phyloP scores from a whole-genome alignment of 2,888 invertebrate species.

The Mellilla xanthometata region DNA sequence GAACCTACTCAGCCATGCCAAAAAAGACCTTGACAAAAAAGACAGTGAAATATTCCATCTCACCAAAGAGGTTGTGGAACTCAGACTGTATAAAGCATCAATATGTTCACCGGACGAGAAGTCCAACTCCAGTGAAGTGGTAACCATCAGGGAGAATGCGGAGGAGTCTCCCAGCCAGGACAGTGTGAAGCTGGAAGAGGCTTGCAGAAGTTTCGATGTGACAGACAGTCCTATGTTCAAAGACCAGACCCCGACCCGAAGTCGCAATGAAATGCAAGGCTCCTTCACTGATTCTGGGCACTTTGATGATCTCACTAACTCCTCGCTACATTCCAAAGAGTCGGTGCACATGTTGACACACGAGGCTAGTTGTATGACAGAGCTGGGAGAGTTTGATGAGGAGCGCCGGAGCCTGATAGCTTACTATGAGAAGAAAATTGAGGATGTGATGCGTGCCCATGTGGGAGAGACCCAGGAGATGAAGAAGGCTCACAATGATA shows the following conservation, averaged over 20 bases:
- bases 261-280: conserved; percentile 85
- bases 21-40: conserved; percentile 89
- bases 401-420: conserved; percentile 87
- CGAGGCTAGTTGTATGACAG: conserved; percentile 79
- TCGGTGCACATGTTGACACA: conserved; percentile 82
- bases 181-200: conserved; percentile 64
- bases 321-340: conserved; percentile 90
- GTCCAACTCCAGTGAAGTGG: conserved; percentile 89
- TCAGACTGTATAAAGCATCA: conserved; percentile 90
- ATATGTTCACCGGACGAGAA: conserved; percentile 91
- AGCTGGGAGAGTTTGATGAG: conserved; percentile 81
- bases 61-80: conserved; percentile 90
- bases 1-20: conserved; percentile 87
- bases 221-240: conserved; percentile 75
- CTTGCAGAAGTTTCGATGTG: conserved; percentile 69
- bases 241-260: conserved; percentile 68
- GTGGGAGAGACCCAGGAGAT: conserved; percentile 87
- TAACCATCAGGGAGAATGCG: conserved; percentile 88
- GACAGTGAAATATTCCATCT: conserved; percentile 91
- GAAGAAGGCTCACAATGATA: conserved; percentile 90
- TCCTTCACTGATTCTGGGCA: conserved; percentile 94
- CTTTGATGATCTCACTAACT: conserved; percentile 91
- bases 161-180: conserved; percentile 62
- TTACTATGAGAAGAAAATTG: conserved; percentile 88
- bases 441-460: conserved; percentile 85